Conservation (phyloP, 2,797 vertebrate species). For the Hoplostethus mediterraneus region DNA sequence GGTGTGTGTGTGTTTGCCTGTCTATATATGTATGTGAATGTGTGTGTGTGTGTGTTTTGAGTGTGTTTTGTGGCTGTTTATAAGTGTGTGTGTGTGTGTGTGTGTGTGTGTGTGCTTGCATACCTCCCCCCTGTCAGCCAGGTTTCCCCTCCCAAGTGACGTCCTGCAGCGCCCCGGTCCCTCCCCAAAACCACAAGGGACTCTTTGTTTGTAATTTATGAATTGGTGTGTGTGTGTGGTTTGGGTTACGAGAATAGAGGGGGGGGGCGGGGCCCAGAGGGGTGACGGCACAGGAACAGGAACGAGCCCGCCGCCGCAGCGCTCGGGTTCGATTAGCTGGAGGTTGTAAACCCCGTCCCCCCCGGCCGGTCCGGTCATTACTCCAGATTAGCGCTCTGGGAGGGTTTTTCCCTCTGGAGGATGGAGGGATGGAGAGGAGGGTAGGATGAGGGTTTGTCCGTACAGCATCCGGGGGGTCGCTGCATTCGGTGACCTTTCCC, state of each 20-base stretch:
- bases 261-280: constrained; percentile 15
- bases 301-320: constrained; percentile 19
- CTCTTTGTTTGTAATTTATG: constrained; percentile 81
- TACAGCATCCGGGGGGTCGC: too few species aligned
- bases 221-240: constrained; percentile 76
- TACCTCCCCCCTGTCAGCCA: constrained; percentile 51
- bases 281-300: constrained; percentile 48
- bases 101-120: constrained; percentile 28
- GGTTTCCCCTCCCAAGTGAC: constrained; percentile 64
- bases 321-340: constrained; percentile 49
- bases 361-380: constrained; percentile 42
- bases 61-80: too few species aligned
- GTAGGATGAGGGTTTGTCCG: background rate
- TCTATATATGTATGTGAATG: background rate
- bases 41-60: background rate
- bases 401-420: background rate
- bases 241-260: constrained; percentile 66
- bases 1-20: background rate
- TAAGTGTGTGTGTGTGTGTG: background rate
- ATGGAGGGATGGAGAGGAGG: constrained; percentile 28
- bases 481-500: too few species aligned
- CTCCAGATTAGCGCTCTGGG: constrained; percentile 42
- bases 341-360: constrained; percentile 27
- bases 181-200: constrained; percentile 80
- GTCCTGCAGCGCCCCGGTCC: constrained; percentile 53